phyloP scores from a whole-genome alignment of 2,113 vertebrate genomes.

The Seriola rivoliana region DNA sequence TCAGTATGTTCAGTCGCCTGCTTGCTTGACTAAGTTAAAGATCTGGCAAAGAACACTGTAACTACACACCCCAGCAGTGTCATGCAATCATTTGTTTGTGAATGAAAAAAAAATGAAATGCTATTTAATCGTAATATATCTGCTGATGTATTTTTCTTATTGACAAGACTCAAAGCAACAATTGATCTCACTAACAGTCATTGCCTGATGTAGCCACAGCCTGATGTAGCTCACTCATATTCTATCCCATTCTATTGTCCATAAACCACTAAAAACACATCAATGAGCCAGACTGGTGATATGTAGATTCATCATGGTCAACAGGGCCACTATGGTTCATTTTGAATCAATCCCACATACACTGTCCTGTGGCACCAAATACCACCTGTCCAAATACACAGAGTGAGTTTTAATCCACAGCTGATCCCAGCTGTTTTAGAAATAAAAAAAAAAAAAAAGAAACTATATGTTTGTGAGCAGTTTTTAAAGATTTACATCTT shows the following conservation, averaged over 20 bases:
- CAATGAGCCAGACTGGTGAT: background rate
- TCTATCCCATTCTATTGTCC: background rate
- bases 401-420: background rate
- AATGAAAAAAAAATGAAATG: background rate
- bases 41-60: background rate
- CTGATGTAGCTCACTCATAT: background rate
- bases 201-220: background rate
- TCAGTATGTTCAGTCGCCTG: background rate
- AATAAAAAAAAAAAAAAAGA: background rate
- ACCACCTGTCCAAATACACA: no score
- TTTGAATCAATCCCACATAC: background rate
- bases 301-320: slow-evolving; percentile 3
- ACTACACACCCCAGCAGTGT: background rate
- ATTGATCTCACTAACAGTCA: background rate
- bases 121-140: background rate
- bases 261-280: background rate
- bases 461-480: background rate
- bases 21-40: background rate
- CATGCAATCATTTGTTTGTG: background rate
- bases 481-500: slow-evolving; percentile 3
- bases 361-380: background rate
- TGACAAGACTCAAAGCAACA: background rate
- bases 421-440: slow-evolving; percentile 1
- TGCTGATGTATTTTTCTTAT: background rate
- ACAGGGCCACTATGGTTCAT: background rate